These are phyloP conservation scores for Neomorphus geoffroyi DNA, from an alignment of 2,797 vertebrate genomes.

Conservation along the genomic window DNA sequence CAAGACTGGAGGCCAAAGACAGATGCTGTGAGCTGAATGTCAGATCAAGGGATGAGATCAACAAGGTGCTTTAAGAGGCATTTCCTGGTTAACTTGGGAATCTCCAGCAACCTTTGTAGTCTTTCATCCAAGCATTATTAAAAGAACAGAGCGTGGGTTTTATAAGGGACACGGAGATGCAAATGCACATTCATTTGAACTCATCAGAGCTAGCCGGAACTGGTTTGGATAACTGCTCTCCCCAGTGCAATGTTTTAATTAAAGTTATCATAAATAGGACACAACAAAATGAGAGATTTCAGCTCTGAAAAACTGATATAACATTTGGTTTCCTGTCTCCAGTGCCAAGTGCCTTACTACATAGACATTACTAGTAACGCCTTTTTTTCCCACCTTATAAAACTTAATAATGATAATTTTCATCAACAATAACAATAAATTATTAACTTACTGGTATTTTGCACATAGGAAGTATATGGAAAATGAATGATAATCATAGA, in stretches of 20 bases:
- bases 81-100: constrained; percentile 26
- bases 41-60: constrained; percentile 18
- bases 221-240: background rate
- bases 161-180: background rate
- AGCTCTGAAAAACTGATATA: background rate
- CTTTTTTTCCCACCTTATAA: background rate
- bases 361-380: background rate
- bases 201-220: background rate
- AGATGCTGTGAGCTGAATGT: background rate
- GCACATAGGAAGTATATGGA: background rate
- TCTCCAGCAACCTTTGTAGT: constrained; percentile 39
- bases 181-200: background rate
- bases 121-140: constrained; percentile 22
- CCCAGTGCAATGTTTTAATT: background rate
- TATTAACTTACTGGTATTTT: background rate
- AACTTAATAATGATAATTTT: background rate
- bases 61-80: constrained; percentile 2
- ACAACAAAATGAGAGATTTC: background rate
- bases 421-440: background rate
- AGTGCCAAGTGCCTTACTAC: background rate
- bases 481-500: background rate
- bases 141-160: background rate
- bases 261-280: background rate
- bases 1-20: background rate
- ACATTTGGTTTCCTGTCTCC: background rate